Evolutionary conservation across 2,113 vertebrate genomes (phyloP), one percentile per base, ranked within the genome.

Genomic region (Callocephalon fimbriatum): DNA sequence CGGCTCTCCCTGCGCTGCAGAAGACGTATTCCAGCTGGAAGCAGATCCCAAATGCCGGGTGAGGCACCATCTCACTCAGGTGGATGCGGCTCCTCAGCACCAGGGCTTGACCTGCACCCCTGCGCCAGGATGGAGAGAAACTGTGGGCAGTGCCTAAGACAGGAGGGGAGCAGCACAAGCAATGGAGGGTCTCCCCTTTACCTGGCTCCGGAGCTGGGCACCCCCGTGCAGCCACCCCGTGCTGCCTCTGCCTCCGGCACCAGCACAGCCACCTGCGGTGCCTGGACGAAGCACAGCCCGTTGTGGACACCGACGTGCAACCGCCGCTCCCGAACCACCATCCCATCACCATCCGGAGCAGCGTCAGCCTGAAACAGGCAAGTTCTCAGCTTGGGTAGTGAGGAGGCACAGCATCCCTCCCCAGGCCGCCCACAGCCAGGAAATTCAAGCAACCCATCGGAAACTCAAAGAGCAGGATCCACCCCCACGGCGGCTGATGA

Each of bases 11-110:
- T 0, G 95, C 72, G 53, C 97, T 88, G 50, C 94, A 99, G 96
- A 99, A 98, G 95, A 99, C 98, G 0, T 99, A 99, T 91, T 99
- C 99, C 93, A 99, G 98, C 97, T 98, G 99, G 94, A 99, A 99
- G 98, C 99, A 72, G 8, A 99, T 72, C 20, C 96, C 96, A 1
- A 99, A 98, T 0, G 98, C 98, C 0, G 95, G 98, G 86, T 99
- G 99, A 59, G 79, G 97, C 59, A 98, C 98, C 99, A 99, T 98
- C 86, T 98, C 98, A 0, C 96, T 97, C 93, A 99, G 98, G 56
- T 99, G 98, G 86, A 99, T 97, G 93, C 97, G 98, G 96, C 99
- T 99, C 93, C 99, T 98, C 93, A 99, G 95, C 40, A 98, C 97
- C 32, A 99, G 96, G 18, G 90, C 97, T 81, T 98, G 97, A 97